Conservation (phyloP, 2,113 vertebrate genomes). For the Mola mola region DNA sequence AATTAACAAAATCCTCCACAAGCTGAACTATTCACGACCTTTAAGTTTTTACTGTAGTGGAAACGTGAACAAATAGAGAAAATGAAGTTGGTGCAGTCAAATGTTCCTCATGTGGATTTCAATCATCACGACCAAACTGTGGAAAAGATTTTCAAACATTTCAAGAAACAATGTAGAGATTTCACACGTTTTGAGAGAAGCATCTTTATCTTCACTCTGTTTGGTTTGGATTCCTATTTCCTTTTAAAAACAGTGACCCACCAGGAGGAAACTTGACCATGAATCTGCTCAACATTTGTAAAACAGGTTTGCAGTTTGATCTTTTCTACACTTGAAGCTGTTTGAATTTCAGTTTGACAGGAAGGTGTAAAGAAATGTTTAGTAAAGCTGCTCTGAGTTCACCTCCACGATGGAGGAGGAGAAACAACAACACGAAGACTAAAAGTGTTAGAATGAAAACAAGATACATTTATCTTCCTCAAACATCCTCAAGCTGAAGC, state of each 20-base stretch:
- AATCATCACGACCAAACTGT: not conserved
- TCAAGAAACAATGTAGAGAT: too few relatives aligned
- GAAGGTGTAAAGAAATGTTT: not conserved
- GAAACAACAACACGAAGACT: not conserved
- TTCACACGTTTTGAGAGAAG: too few relatives aligned
- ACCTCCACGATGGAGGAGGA: not conserved
- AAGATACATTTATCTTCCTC: not conserved
- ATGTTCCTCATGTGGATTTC: not conserved
- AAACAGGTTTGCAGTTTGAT: not conserved
- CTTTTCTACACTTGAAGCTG: not conserved
- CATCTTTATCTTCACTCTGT: too few relatives aligned
- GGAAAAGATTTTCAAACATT: too few relatives aligned
- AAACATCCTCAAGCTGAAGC: not conserved
- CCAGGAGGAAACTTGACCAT: not conserved
- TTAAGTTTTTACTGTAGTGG: too few relatives aligned
- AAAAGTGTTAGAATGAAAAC: not conserved
- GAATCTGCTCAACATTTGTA: not conserved
- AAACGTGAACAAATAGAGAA: not conserved
- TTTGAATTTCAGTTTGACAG: not conserved
- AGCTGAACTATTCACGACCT: too few relatives aligned
- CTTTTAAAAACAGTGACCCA: not conserved
- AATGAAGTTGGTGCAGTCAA: not conserved
- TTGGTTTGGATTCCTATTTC: too few relatives aligned
- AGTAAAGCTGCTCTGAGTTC: not conserved
- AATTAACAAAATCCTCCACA: too few relatives aligned